Conservation (phyloP, 2,888 invertebrate species). For the Melitaea athalia region DNA sequence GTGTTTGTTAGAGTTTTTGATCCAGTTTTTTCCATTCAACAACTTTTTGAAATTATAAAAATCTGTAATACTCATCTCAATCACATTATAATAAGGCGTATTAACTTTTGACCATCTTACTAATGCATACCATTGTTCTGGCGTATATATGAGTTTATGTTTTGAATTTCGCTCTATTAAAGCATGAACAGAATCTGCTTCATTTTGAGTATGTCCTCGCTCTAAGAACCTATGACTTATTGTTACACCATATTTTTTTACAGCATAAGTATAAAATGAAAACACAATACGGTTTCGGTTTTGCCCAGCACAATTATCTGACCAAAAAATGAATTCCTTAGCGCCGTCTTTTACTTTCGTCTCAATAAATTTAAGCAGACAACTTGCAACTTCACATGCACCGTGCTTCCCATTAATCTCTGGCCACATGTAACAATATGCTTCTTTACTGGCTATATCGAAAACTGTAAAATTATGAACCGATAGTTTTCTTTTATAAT, state of each 20-base stretch:
- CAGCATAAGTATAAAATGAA: constrained; percentile 5
- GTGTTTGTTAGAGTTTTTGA: constrained; percentile 2
- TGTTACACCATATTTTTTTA: not conserved
- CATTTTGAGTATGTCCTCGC: not conserved
- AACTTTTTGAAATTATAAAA: no score
- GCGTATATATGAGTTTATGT: not conserved
- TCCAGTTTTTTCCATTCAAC: not conserved
- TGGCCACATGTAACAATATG: no score
- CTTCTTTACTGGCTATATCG: constrained; percentile 10
- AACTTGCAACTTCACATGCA: not conserved
- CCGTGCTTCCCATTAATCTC: no score
- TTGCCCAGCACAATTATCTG: constrained; percentile 9
- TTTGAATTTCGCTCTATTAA: not conserved
- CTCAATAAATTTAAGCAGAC: constrained; percentile 5
- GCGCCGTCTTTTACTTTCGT: not conserved
- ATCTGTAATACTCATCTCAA: not conserved
- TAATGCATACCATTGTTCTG: not conserved
- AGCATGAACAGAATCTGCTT: not conserved
- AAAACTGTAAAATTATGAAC: constrained; percentile 18
- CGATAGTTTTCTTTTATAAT: no score
- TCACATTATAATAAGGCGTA: not conserved
- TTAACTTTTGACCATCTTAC: not conserved
- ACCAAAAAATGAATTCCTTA: constrained; percentile 12
- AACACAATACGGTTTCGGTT: constrained; percentile 14
- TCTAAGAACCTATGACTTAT: not conserved